phyloP scores from a whole-genome alignment of 2,113 vertebrate species.

The Limanda limanda region DNA sequence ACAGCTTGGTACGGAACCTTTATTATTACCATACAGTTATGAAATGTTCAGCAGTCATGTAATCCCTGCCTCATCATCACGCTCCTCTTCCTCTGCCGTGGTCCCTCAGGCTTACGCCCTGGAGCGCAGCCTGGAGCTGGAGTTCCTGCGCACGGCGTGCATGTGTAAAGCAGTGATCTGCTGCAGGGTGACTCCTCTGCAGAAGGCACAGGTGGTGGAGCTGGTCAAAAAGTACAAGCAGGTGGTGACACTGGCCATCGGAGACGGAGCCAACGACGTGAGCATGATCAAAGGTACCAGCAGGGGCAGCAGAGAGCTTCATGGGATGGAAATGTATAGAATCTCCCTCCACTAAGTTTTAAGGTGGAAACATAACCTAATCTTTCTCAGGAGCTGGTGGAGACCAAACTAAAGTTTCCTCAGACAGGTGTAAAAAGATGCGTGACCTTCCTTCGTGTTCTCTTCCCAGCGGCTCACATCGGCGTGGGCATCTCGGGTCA shows the following conservation, averaged over 20 bases:
- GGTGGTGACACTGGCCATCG: slow-evolving; percentile 92
- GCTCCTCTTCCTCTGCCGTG: background rate
- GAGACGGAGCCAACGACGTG: slow-evolving; percentile 95
- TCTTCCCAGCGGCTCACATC: slow-evolving; percentile 90
- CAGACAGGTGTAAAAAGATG: too few relatives aligned
- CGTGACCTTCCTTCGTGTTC: background rate
- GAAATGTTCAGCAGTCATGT: background rate
- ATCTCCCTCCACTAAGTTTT: too few relatives aligned
- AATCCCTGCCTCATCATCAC: background rate
- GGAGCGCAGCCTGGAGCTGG: slow-evolving; percentile 87
- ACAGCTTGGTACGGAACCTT: slow-evolving; percentile 87
- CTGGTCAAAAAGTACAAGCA: slow-evolving; percentile 94
- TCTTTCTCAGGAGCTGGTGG: background rate
- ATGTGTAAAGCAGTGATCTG: slow-evolving; percentile 95
- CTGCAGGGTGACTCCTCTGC: slow-evolving; percentile 94
- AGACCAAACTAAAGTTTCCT: background rate
- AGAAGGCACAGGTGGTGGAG: slow-evolving; percentile 97
- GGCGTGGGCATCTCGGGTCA: slow-evolving; percentile 95
- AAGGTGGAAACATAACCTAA: background rate
- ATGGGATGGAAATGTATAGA: background rate
- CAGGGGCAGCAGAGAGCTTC: background rate
- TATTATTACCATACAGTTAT: background rate
- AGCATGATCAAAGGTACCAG: slow-evolving; percentile 97
- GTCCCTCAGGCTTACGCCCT: slow-evolving; percentile 87
- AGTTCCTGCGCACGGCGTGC: slow-evolving; percentile 89